These are phyloP conservation scores for Cricetomys ansorgei DNA, from an alignment of 2,113 vertebrate species.

Conservation along the genomic window DNA sequence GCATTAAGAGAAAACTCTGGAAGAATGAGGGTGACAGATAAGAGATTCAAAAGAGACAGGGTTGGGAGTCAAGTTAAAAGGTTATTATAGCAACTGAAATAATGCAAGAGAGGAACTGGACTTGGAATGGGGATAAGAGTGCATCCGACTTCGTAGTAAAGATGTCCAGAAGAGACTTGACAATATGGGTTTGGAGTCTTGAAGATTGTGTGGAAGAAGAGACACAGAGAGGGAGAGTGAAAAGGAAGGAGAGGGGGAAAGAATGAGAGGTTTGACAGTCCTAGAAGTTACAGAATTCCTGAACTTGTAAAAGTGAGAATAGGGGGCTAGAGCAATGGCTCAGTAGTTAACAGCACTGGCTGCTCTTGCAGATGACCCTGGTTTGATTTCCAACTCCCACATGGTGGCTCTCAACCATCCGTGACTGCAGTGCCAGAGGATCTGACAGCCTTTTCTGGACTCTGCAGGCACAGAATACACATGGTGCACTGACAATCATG, in stretches of 20 bases:
- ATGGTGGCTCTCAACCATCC: background rate
- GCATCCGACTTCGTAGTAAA: background rate
- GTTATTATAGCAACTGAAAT: background rate
- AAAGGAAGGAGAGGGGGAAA: too few species aligned
- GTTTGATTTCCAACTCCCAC: background rate
- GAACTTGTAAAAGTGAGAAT: slow-evolving; percentile 16
- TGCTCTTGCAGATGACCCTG: background rate
- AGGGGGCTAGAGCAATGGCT: background rate
- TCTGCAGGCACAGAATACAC: background rate
- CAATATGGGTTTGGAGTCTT: background rate
- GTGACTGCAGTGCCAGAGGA: background rate
- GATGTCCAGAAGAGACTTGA: background rate
- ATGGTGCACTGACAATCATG: background rate
- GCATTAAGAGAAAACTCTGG: slow-evolving; percentile 7
- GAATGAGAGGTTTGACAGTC: background rate
- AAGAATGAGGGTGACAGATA: background rate
- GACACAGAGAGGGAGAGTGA: too few species aligned
- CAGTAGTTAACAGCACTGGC: background rate
- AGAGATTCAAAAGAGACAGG: background rate
- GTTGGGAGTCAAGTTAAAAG: slow-evolving; percentile 9
- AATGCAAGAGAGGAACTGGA: background rate
- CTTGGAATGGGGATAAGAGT: background rate
- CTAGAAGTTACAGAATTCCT: background rate
- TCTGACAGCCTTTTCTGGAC: background rate
- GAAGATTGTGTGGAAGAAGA: background rate